Base-by-base conservation (phyloP, 2,113 vertebrate genomes). In the Anas platyrhynchos region DNA sequence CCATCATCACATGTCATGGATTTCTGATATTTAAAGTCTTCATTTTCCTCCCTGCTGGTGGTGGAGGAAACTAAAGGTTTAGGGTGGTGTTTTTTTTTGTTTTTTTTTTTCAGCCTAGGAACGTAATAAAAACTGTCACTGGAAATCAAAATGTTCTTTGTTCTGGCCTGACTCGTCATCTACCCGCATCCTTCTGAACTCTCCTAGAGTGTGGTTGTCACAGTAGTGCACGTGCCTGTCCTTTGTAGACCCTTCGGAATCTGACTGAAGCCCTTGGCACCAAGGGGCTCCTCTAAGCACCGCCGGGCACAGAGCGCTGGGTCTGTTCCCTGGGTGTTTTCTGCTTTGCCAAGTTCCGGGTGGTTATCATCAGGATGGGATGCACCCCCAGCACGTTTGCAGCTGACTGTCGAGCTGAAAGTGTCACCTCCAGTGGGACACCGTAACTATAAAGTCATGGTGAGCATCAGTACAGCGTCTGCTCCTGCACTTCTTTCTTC, bases 251-350 rank as follows among this genome's bases (percentile, higher is more conserved):
- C 0, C 23, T 43, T 27, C n/a, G 69, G 69, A n/a, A 34, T 16
- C n/a, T 61, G 56, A 17, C 62, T 34, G 69, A 34, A 48, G n/a
- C 15, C 43, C 43, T 32, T 32, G 43, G 13, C 14, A 5, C 1
- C 1, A 27, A 54, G 4, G 16, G 16, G 31, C 62, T 82, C 43
- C 16, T 38, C 27, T 31, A 54, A 65, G 17, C 0, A 1, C 5
- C 20, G 17, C 11, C 0, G 3, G 56, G 15, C 55, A 38, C 1
- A 1, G 50, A 22, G 38, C 36, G 59, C 36, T 54, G n/a, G 32
- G 21, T 29, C 67, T 52, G 55, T 55, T 68, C 22, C 17, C 59
- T 29, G 17, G 8, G 0, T 2, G 31, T 22, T 32, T 31, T 34
- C 48, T 69, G 65, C 77, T 76, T 71, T 44, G 50, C 36, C 36